Percentiles rank a stretch among this genome's conserved stretches.
Evolutionary conservation across 37 sponge, comb jelly and placozoan genomes (phyloP).

Genomic region (Eunapius fragilis): DNA sequence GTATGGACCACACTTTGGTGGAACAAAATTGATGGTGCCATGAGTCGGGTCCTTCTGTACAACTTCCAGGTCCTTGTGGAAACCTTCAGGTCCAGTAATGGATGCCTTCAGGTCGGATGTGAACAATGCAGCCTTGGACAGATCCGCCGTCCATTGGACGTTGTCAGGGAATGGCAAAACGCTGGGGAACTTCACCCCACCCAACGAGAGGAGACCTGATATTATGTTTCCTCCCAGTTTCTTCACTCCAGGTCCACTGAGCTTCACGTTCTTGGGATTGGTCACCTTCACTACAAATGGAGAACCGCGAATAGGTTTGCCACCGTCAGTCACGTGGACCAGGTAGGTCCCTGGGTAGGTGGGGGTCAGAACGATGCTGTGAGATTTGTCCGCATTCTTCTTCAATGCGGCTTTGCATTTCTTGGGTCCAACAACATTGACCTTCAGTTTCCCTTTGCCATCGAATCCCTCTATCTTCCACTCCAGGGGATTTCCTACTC

Average conservation of each 20-base stretch:
- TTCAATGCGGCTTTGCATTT: neutral
- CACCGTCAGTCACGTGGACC: constrained; percentile 5
- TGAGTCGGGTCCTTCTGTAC: neutral
- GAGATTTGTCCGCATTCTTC: neutral
- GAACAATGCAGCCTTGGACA: neutral
- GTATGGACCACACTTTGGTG: neutral
- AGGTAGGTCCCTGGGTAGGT: constrained; percentile 6
- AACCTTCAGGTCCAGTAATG: neutral
- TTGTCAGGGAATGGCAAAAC: neutral
- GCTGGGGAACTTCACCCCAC: neutral
- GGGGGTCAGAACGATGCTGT: neutral
- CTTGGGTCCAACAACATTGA: neutral
- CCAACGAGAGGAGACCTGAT: neutral
- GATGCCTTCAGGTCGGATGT: neutral
- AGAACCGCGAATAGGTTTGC: constrained; percentile 18
- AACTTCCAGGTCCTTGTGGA: neutral
- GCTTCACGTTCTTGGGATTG: neutral
- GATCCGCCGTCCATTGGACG: neutral
- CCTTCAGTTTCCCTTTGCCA: neutral
- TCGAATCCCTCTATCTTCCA: neutral
- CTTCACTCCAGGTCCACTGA: neutral
- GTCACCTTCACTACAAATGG: constrained; percentile 28
- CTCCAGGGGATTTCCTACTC: neutral
- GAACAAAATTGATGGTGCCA: neutral
- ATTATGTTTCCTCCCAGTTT: neutral